Percentiles rank a stretch among this genome's conserved stretches.
These are phyloP conservation scores for Microchrysa polita DNA, from an alignment of 2,888 invertebrate genomes.

Conservation along the genomic window DNA sequence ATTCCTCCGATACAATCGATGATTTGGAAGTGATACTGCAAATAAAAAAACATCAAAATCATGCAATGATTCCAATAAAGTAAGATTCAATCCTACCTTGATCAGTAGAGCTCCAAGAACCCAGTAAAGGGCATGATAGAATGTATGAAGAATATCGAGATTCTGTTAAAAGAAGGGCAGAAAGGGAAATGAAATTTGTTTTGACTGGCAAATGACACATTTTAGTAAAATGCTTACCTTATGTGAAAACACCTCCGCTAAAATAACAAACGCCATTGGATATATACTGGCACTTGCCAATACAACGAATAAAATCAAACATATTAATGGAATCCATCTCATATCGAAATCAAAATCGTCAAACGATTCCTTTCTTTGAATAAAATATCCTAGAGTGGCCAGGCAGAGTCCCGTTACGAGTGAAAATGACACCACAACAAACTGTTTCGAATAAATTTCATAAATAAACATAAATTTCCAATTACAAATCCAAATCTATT, in stretches of 20 bases:
- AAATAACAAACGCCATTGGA: slow-evolving; percentile 57
- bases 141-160: slow-evolving; percentile 32
- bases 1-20: slow-evolving; percentile 52
- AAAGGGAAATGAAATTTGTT: background rate
- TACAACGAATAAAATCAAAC: slow-evolving; percentile 54
- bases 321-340: slow-evolving; percentile 54
- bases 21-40: slow-evolving; percentile 35
- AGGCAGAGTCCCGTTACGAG: slow-evolving; percentile 38
- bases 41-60: slow-evolving; percentile 11
- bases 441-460: background rate
- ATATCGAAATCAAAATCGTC: background rate
- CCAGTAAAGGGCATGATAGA: slow-evolving; percentile 3
- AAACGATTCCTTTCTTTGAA: background rate
- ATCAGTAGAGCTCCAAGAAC: slow-evolving; percentile 31
- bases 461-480: too few species aligned
- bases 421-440: slow-evolving; percentile 26
- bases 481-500: background rate
- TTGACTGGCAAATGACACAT: too few species aligned
- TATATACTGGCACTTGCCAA: slow-evolving; percentile 58
- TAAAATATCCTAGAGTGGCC: slow-evolving; percentile 25
- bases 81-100: slow-evolving; percentile 20
- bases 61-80: too few species aligned
- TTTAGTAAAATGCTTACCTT: slow-evolving; percentile 53
- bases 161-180: slow-evolving; percentile 22
- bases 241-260: slow-evolving; percentile 57